phyloP scores from a whole-genome alignment of 2,113 vertebrate genomes.

The Larimichthys polyactis region DNA sequence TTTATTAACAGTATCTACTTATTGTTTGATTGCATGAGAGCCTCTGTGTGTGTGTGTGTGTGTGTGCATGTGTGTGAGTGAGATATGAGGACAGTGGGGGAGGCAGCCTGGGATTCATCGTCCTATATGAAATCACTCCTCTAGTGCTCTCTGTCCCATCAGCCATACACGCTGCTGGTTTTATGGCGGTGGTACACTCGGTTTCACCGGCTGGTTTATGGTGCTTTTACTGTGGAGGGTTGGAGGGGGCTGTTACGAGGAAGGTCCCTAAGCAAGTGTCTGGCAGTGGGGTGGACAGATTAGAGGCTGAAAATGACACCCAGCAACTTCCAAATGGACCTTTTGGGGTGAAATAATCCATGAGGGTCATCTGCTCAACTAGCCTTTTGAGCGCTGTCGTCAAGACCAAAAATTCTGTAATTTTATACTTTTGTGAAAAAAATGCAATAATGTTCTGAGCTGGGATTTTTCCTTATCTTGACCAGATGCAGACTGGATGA shows the following conservation, averaged over 20 bases:
- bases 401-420: neutral
- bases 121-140: constrained; percentile 34
- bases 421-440: neutral
- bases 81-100: neutral
- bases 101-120: constrained; percentile 31
- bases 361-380: neutral
- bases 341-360: neutral
- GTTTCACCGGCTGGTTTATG: constrained; percentile 54
- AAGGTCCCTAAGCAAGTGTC: neutral
- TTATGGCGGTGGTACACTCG: constrained; percentile 26
- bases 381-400: neutral
- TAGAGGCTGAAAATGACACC: neutral
- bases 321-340: neutral
- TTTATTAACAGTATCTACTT: neutral
- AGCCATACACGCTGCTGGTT: constrained; percentile 24
- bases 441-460: neutral
- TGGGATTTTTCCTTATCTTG: neutral
- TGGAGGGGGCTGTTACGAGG: neutral
- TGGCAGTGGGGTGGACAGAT: neutral
- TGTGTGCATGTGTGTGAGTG: constrained; percentile 7
- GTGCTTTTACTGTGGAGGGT: constrained; percentile 17
- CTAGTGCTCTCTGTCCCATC: constrained; percentile 28
- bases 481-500: no score
- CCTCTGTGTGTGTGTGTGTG: constrained; percentile 1
- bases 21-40: neutral